Evolutionary conservation across 2,113 vertebrate species (phyloP).

Genomic region (Hyla sarda): DNA sequence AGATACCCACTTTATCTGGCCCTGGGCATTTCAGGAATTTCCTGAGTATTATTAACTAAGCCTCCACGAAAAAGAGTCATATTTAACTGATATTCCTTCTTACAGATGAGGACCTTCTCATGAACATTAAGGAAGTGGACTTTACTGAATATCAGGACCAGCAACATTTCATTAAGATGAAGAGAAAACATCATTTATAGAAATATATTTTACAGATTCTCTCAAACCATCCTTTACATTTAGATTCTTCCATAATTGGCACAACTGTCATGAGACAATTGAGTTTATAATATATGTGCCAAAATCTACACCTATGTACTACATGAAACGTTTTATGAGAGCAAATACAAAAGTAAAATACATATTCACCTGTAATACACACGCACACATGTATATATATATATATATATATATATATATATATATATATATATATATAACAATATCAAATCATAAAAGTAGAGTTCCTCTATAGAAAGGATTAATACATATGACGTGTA

Average conservation of each 20-base stretch:
- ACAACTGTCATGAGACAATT: not conserved
- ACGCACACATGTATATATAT: too few relatives aligned
- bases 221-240: too few relatives aligned
- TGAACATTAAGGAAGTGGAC: not conserved
- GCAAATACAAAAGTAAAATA: too few relatives aligned
- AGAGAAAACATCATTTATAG: not conserved
- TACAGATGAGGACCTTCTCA: not conserved
- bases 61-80: not conserved
- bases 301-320: not conserved
- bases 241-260: not conserved
- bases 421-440: too few relatives aligned
- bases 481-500: too few relatives aligned
- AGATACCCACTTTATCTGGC: slow-evolving; percentile 43
- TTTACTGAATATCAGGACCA: not conserved
- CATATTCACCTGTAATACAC: too few relatives aligned
- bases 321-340: not conserved
- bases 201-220: too few relatives aligned
- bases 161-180: not conserved
- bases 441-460: too few relatives aligned
- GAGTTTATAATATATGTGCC: not conserved
- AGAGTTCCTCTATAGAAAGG: too few relatives aligned
- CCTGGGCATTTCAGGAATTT: slow-evolving; percentile 44
- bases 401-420: too few relatives aligned
- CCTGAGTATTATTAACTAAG: slow-evolving; percentile 24
- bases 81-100: not conserved